These are phyloP conservation scores for Enteromius fasciolatus DNA, from an alignment of 2,797 vertebrate species.

Conservation along the genomic window DNA sequence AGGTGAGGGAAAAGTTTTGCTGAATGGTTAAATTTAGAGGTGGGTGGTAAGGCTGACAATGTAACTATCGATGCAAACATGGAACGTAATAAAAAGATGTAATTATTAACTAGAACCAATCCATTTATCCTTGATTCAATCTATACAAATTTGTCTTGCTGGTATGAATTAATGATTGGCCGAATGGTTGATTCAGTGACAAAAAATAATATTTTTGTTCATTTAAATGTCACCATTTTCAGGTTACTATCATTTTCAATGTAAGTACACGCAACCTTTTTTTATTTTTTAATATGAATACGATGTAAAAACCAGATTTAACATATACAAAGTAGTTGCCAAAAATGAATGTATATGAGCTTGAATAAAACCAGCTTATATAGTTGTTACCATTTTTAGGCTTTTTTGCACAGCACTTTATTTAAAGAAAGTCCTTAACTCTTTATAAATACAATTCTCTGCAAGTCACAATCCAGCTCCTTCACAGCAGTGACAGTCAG, in stretches of 20 bases:
- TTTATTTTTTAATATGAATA: not conserved
- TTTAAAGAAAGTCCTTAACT: constrained; percentile 1
- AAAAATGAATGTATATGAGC: not conserved
- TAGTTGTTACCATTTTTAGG: not conserved
- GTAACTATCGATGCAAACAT: not conserved
- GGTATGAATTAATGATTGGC: not conserved
- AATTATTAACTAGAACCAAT: not conserved
- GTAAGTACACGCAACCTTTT: not conserved
- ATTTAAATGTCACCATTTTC: not conserved
- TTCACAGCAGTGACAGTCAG: constrained; percentile 33
- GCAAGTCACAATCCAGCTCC: not conserved
- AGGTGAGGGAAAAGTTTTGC: not conserved
- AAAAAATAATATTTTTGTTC: not conserved
- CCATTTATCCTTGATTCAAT: not conserved
- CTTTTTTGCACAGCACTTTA: not conserved
- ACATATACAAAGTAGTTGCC: not conserved
- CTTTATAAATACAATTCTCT: not conserved
- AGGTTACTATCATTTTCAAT: not conserved
- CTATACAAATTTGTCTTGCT: not conserved
- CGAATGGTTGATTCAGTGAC: not conserved
- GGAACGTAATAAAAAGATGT: not conserved
- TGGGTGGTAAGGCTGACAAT: not conserved
- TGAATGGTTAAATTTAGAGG: not conserved
- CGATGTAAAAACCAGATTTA: not conserved
- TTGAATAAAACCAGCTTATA: not conserved